phyloP scores from a whole-genome alignment of 2,888 invertebrate genomes.

The Merodon equestris region DNA sequence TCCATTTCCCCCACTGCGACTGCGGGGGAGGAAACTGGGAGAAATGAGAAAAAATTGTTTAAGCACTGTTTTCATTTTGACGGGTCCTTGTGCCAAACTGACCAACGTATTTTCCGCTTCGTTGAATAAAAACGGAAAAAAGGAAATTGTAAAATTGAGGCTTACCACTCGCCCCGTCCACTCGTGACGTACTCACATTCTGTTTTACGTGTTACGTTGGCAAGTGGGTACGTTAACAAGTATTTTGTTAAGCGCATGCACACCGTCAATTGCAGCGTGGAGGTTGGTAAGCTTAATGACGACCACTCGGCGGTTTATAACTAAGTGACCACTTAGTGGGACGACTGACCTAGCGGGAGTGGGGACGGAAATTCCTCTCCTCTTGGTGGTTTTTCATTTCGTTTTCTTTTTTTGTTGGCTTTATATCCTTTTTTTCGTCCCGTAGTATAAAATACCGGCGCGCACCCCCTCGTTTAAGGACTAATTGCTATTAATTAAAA shows the following conservation, averaged over 20 bases:
- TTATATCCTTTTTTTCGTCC: conserved; percentile 14
- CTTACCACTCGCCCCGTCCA: conserved; percentile 55
- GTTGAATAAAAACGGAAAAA: conserved; percentile 50
- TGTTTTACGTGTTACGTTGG: conserved; percentile 37
- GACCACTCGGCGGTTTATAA: conserved; percentile 60
- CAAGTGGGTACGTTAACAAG: conserved; percentile 66
- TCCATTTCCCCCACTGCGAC: conserved; percentile 4
- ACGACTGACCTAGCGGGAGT: conserved; percentile 40
- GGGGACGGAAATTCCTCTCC: conserved; percentile 17
- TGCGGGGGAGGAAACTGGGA: too few species aligned
- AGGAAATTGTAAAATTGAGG: conserved; percentile 68
- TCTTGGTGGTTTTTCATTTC: too few species aligned
- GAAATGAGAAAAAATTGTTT: conserved; percentile 33
- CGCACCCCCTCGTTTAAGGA: conserved; percentile 58
- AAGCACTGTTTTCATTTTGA: conserved; percentile 63
- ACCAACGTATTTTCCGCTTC: conserved; percentile 67
- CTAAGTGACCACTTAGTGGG: conserved; percentile 66
- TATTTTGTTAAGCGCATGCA: conserved; percentile 43
- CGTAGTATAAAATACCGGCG: conserved; percentile 39
- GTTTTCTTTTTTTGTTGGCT: neutral
- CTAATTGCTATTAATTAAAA: conserved; percentile 68
- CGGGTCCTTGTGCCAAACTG: conserved; percentile 55
- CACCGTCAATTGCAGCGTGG: conserved; percentile 15
- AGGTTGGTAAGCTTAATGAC: too few species aligned
- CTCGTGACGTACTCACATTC: conserved; percentile 11